Base-by-base conservation (phyloP, 2,113 vertebrate genomes). In the Tretioscincus oriximinensis region DNA sequence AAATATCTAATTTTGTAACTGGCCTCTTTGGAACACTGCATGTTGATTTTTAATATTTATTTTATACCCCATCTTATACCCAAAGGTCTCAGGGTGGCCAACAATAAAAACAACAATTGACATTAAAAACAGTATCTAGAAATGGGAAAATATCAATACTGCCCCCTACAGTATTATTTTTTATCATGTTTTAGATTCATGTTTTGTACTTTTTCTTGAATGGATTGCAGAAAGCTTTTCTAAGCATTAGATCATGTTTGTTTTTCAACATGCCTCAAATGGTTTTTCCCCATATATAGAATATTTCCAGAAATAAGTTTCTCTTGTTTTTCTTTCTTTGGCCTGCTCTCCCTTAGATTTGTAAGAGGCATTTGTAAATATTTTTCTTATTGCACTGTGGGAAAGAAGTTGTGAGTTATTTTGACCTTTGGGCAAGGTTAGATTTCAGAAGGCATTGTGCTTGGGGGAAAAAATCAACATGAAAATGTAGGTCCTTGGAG, bases 321-420 rank as follows among this genome's bases (percentile, higher is more conserved):
- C 24, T 67, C 73, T 72, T 63, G 10, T 68, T 69, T 74, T 78
- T 63, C 29, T 86, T 76, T 21, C 60, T 0, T 9, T 77, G 68
- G 73, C 86, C 89, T 90, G 86, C 84, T 77, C 86, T 92, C 80
- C 28, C 74, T 68, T 88, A 77, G 69, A 92, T 90, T 90, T 91
- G 14, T 85, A 80, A 87, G 68, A 84, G 70, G 77, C 86, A 87
- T 90, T 85, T 1, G 76, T 47, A 88, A 92, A 88, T 88, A 85
- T 92, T 94, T 92, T 61, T 87, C 73, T 54, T 90, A 82, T 81
- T 84, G 79, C 90, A 83, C 93, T 95, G 92, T 95, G 95, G 94
- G 94, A 95, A 95, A 92, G 90, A 78, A 90, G 78, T 0, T 0
- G 76, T 80, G 87, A 92, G 85, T 87, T 90, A 73, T 83, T 84